Conservation (phyloP, 2,113 vertebrate genomes). For the Megatriorchis doriae region DNA sequence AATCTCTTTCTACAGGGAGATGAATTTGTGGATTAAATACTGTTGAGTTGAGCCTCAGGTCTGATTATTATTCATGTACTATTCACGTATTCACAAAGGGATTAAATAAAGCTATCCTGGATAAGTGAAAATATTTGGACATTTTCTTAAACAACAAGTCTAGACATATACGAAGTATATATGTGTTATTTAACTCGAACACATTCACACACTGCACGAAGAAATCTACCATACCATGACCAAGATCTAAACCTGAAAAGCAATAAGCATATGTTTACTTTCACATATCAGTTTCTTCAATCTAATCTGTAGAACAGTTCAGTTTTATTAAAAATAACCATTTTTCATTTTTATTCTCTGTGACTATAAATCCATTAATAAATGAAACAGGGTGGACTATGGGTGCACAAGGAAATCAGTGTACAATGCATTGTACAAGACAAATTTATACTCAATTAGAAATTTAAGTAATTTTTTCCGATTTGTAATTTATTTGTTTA, state of each 20-base stretch:
- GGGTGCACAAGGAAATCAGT: background rate
- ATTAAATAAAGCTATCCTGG: background rate
- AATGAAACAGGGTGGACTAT: background rate
- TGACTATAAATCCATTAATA: background rate
- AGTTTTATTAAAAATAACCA: background rate
- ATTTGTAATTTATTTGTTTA: background rate
- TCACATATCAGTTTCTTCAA: background rate
- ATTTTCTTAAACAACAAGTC: background rate
- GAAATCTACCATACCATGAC: background rate
- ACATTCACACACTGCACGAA: background rate
- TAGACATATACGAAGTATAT: background rate
- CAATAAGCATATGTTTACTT: background rate
- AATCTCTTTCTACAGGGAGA: background rate
- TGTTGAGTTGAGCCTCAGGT: background rate
- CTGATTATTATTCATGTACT: background rate
- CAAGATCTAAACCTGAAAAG: background rate
- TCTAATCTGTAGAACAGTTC: background rate
- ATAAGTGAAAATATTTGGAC: background rate
- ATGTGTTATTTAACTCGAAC: background rate
- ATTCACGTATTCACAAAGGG: background rate
- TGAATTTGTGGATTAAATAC: background rate
- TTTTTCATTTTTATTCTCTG: background rate
- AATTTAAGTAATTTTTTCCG: background rate
- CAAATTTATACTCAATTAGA: background rate
- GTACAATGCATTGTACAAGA: background rate